A percentile compares a stretch with the other conserved stretches of the same genome.
phyloP scores from a whole-genome alignment of 2,113 vertebrate genomes.

The Hydrolagus affinis region DNA sequence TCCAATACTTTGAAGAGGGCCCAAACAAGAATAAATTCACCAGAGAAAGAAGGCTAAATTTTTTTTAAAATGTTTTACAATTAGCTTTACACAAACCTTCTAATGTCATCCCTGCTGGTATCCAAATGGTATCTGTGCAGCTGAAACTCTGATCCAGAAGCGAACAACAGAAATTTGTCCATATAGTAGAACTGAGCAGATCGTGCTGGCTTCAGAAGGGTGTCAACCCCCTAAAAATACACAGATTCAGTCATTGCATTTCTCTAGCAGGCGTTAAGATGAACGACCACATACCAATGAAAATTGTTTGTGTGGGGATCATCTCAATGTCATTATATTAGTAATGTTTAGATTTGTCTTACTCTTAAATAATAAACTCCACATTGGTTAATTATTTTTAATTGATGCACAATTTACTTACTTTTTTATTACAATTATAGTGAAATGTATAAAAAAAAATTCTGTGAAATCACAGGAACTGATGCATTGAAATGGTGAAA shows the following conservation, averaged over 20 bases:
- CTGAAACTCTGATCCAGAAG: slow-evolving; percentile 63
- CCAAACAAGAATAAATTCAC: neutral
- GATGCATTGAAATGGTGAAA: no score
- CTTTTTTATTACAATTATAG: no score
- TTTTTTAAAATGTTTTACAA: neutral
- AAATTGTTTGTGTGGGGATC: neutral
- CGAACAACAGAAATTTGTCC: slow-evolving; percentile 68
- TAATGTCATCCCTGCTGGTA: slow-evolving; percentile 56
- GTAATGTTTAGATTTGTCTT: no score
- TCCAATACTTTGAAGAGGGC: neutral
- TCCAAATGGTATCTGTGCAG: slow-evolving; percentile 62
- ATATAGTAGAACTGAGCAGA: slow-evolving; percentile 79
- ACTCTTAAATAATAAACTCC: no score
- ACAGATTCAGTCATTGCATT: neutral
- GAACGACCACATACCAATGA: neutral
- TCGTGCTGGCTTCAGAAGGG: slow-evolving; percentile 53
- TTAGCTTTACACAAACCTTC: slow-evolving; percentile 50
- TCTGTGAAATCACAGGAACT: no score
- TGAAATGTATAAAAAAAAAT: no score
- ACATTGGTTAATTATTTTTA: no score
- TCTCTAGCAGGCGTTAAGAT: neutral
- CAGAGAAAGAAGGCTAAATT: neutral
- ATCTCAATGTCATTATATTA: neutral
- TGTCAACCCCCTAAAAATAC: slow-evolving; percentile 53
- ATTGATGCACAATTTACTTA: no score